Evolutionary conservation across 2,888 invertebrate genomes (phyloP).

Genomic region (Hedya salicella): DNA sequence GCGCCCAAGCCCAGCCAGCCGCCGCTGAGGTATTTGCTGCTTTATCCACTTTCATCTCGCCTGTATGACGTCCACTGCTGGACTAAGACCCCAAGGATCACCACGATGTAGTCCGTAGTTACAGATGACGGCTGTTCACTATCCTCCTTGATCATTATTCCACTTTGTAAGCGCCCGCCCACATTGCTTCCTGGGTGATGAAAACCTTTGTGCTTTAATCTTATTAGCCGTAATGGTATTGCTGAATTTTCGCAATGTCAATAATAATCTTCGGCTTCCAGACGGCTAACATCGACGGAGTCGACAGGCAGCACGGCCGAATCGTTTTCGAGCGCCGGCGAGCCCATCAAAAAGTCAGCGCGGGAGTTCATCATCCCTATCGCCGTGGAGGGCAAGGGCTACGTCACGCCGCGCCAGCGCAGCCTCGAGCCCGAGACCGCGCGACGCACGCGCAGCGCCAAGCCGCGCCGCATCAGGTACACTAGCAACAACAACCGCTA

Average conservation of each 20-base stretch:
- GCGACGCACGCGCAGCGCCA: slow-evolving; percentile 71
- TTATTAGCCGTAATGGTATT: no score
- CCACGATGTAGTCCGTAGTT: no score
- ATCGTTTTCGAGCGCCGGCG: slow-evolving; percentile 76
- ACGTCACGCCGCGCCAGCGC: slow-evolving; percentile 89
- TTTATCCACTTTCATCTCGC: neutral
- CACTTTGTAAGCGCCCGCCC: no score
- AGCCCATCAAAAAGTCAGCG: slow-evolving; percentile 93
- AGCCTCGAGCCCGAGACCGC: slow-evolving; percentile 90
- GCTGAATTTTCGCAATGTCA: no score
- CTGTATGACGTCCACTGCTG: no score
- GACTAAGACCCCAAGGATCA: no score
- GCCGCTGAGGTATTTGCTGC: slow-evolving; percentile 48
- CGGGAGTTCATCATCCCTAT: slow-evolving; percentile 97
- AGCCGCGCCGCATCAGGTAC: slow-evolving; percentile 89
- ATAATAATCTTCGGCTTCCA: slow-evolving; percentile 46
- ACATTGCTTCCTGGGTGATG: no score
- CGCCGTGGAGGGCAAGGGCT: slow-evolving; percentile 95
- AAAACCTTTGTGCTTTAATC: no score
- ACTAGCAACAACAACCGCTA: slow-evolving; percentile 96
- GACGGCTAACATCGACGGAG: slow-evolving; percentile 86
- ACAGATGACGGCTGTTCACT: no score
- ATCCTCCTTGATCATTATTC: no score
- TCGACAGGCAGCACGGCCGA: slow-evolving; percentile 84
- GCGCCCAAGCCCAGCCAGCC: slow-evolving; percentile 50